A percentile compares a stretch with the other conserved stretches of the same genome.
phyloP scores from a whole-genome alignment of 2,888 invertebrate genomes.

The Dione vanillae region DNA sequence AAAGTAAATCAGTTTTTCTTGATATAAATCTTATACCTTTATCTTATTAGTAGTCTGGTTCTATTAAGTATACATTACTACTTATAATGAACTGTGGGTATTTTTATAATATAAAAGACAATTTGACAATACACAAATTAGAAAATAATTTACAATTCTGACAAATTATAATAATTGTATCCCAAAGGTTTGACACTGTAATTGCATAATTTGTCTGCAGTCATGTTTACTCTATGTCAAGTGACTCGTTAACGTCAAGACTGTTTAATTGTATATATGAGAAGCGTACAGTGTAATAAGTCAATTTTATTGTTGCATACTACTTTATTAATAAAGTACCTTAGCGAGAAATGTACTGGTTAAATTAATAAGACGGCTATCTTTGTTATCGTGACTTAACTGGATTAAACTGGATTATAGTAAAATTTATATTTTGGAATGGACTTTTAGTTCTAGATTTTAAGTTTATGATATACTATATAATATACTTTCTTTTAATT shows the following conservation, averaged over 20 bases:
- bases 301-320: slow-evolving; percentile 36
- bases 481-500: too few species aligned
- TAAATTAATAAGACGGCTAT: slow-evolving; percentile 21
- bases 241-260: slow-evolving; percentile 30
- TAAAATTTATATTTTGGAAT: too few species aligned
- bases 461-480: too few species aligned
- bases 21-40: too few species aligned
- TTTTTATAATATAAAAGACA: background rate
- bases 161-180: slow-evolving; percentile 10
- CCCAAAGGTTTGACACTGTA: slow-evolving; percentile 31
- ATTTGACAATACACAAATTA: background rate
- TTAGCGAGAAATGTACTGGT: slow-evolving; percentile 28
- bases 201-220: slow-evolving; percentile 28
- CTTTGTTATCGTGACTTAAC: slow-evolving; percentile 23
- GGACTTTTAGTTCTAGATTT: too few species aligned
- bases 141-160: background rate
- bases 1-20: too few species aligned
- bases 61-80: background rate
- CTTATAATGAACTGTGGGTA: background rate
- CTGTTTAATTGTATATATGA: slow-evolving; percentile 35
- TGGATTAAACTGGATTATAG: too few species aligned
- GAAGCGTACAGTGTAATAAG: slow-evolving; percentile 28
- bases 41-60: too few species aligned
- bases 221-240: slow-evolving; percentile 38
- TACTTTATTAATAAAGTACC: slow-evolving; percentile 34